A percentile compares a stretch with the other conserved stretches of the same genome.
Evolutionary conservation across 2,797 vertebrate genomes (phyloP).

Genomic region (Ibycter americanus): DNA sequence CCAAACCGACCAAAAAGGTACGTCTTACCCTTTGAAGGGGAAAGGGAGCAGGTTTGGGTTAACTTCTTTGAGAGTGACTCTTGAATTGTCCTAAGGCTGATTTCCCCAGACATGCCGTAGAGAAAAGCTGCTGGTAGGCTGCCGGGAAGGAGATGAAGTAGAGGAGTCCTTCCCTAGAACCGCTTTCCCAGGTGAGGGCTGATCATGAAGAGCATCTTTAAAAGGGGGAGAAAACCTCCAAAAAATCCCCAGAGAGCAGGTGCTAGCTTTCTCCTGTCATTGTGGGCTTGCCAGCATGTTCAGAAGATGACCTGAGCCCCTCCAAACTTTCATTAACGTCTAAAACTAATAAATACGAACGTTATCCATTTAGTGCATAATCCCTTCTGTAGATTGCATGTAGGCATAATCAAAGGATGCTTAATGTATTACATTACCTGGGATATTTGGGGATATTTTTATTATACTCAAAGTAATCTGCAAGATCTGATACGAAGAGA

Average conservation of each 20-base stretch:
- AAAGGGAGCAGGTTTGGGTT: not conserved
- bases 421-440: constrained; percentile 27
- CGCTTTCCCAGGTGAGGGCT: not conserved
- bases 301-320: not conserved
- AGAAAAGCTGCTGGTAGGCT: not conserved
- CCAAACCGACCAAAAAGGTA: not conserved
- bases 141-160: not conserved
- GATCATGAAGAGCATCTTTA: not conserved
- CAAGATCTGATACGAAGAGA: constrained; percentile 56
- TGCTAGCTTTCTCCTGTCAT: not conserved
- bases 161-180: not conserved
- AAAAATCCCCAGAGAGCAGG: not conserved
- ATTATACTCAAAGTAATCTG: constrained; percentile 32
- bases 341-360: not conserved
- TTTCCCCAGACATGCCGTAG: not conserved
- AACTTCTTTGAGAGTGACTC: not conserved
- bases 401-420: constrained; percentile 11
- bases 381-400: not conserved
- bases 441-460: constrained; percentile 48
- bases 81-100: not conserved
- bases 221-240: not conserved
- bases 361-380: not conserved
- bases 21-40: not conserved
- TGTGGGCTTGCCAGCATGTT: not conserved
- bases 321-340: not conserved